Percentiles rank a stretch among this genome's conserved stretches.
phyloP scores from a whole-genome alignment of 2,113 vertebrate genomes.

The Campylorhamphus procurvoides region DNA sequence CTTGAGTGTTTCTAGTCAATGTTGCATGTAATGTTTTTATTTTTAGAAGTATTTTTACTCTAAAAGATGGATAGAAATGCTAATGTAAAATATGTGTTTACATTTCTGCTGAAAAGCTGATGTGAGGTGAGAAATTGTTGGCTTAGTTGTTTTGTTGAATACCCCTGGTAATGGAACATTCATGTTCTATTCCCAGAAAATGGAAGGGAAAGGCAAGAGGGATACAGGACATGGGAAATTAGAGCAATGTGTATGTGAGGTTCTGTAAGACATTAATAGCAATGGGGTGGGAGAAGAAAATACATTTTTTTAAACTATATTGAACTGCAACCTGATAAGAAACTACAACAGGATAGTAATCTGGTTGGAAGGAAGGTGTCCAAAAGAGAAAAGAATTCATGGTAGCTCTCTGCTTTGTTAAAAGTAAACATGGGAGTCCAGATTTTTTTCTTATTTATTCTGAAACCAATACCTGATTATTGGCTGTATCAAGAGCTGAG shows the following conservation, averaged over 20 bases:
- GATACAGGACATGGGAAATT: not conserved
- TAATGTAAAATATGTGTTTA: not conserved
- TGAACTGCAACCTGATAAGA: not conserved
- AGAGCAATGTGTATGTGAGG: not conserved
- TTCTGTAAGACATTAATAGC: not conserved
- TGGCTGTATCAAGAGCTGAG: not conserved
- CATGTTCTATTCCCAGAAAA: not conserved
- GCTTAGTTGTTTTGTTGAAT: not conserved
- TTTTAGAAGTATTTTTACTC: not conserved
- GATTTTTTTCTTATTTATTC: not conserved
- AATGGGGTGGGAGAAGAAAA: not conserved
- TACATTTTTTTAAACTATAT: not conserved
- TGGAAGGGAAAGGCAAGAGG: not conserved
- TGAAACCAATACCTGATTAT: not conserved
- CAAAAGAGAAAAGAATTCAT: not conserved
- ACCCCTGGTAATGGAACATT: not conserved
- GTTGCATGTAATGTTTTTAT: not conserved
- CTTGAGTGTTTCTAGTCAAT: not conserved
- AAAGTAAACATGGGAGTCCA: not conserved
- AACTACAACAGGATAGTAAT: not conserved
- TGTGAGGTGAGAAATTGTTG: not conserved
- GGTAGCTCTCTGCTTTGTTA: not conserved
- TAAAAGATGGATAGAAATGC: not conserved
- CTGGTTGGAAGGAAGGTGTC: not conserved
- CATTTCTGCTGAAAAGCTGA: not conserved